Conservation (phyloP, 2,113 vertebrate species). For the Crotalus tigris region DNA sequence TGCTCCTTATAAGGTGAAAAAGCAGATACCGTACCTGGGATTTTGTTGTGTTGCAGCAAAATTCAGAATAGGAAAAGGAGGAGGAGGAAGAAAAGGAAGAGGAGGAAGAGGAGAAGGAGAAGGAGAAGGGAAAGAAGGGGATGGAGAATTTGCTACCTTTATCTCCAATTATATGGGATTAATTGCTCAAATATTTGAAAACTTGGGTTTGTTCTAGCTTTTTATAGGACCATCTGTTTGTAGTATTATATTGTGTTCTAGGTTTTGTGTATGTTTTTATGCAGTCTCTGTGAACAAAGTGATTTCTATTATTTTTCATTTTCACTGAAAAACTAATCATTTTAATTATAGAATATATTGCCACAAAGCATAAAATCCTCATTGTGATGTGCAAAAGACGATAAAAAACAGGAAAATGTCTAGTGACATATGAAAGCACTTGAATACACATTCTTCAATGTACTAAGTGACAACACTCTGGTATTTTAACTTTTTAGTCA, state of each 20-base stretch:
- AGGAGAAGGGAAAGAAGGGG: too few species aligned
- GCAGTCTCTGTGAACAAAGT: not conserved
- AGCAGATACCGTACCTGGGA: not conserved
- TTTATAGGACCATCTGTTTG: not conserved
- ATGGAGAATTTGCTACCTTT: not conserved
- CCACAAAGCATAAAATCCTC: not conserved
- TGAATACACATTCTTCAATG: not conserved
- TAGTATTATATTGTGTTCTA: not conserved
- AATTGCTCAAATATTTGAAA: not conserved
- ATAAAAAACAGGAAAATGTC: not conserved
- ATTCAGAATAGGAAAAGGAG: not conserved
- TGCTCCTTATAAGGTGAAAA: not conserved
- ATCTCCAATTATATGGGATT: not conserved
- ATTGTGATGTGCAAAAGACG: not conserved
- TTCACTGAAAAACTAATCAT: not conserved
- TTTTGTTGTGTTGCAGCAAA: not conserved
- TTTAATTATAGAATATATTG: slow-evolving; percentile 1
- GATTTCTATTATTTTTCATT: not conserved
- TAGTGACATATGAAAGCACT: not conserved
- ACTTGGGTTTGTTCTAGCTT: not conserved
- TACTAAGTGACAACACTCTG: not conserved
- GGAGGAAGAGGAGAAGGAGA: not conserved
- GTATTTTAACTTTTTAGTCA: not conserved
- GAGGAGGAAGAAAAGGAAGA: not conserved
- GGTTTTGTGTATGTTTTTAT: not conserved